Percentiles rank a stretch among this genome's conserved stretches.
phyloP scores from a whole-genome alignment of 2,797 vertebrate genomes.

The Odontamblyopus rebecca region DNA sequence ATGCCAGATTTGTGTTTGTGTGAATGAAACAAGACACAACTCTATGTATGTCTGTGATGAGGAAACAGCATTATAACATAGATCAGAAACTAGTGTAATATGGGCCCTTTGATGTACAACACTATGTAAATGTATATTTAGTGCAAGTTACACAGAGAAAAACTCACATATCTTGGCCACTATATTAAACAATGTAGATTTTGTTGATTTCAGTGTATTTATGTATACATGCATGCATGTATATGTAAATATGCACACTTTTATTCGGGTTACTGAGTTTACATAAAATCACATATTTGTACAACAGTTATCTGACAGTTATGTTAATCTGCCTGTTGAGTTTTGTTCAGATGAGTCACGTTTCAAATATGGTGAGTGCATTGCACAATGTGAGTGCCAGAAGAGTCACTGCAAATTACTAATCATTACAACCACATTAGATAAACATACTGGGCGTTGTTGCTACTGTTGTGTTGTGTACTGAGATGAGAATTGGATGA shows the following conservation, averaged over 20 bases:
- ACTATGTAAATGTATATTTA: too few relatives aligned
- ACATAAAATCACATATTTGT: neutral
- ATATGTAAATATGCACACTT: neutral
- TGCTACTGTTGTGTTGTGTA: slow-evolving; percentile 34
- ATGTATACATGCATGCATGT: too few relatives aligned
- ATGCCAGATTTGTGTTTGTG: too few relatives aligned
- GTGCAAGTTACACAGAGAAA: too few relatives aligned
- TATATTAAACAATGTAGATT: too few relatives aligned
- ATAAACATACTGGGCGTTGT: slow-evolving; percentile 28
- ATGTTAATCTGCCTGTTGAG: slow-evolving; percentile 27
- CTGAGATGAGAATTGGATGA: slow-evolving; percentile 41
- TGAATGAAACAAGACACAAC: too few relatives aligned
- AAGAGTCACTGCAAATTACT: slow-evolving; percentile 33
- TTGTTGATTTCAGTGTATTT: too few relatives aligned
- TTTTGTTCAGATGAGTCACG: slow-evolving; percentile 44
- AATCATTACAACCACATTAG: slow-evolving; percentile 40
- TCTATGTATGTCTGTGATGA: too few relatives aligned
- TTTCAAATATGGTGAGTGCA: slow-evolving; percentile 31
- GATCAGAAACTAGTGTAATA: too few relatives aligned
- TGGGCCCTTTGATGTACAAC: too few relatives aligned
- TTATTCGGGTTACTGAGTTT: neutral
- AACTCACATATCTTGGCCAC: too few relatives aligned
- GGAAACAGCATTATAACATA: too few relatives aligned
- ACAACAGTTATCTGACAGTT: slow-evolving; percentile 3
- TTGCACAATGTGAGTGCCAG: slow-evolving; percentile 30